Conservation (phyloP, 2,797 vertebrate genomes). For the Smutsia temminckii region DNA sequence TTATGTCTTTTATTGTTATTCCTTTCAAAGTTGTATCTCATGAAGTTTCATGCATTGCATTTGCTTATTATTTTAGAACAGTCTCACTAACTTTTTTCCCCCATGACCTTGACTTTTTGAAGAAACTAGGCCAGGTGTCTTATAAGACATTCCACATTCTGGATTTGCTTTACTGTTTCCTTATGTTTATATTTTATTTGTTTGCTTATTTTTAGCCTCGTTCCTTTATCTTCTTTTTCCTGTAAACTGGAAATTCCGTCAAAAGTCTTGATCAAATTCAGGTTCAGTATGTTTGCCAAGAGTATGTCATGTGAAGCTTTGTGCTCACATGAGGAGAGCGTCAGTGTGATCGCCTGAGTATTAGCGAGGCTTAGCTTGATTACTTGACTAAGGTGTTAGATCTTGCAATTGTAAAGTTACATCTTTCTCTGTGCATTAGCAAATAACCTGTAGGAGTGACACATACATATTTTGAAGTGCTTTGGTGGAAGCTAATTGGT, state of each 20-base stretch:
- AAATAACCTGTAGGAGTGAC: background rate
- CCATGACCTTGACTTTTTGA: background rate
- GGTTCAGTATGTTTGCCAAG: background rate
- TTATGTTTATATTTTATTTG: background rate
- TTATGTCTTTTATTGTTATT: background rate
- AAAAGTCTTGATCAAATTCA: background rate
- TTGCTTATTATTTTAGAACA: background rate
- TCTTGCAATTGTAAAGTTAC: background rate
- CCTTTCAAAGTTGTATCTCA: background rate
- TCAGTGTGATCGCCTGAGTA: background rate
- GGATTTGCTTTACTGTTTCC: background rate
- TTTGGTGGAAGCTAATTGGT: background rate
- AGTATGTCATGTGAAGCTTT: background rate
- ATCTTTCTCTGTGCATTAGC: background rate
- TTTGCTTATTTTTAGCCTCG: background rate
- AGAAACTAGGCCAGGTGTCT: background rate
- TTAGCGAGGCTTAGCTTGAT: background rate
- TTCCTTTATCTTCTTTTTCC: background rate
- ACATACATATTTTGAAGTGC: background rate
- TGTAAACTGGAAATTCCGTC: background rate
- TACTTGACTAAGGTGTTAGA: background rate
- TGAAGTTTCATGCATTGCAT: background rate
- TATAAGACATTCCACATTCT: background rate
- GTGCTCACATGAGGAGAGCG: background rate
- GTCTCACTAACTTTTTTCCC: background rate